These are phyloP conservation scores for Oedothorax gibbosus DNA, from an alignment of 1,140 invertebrate species.

Conservation along the genomic window DNA sequence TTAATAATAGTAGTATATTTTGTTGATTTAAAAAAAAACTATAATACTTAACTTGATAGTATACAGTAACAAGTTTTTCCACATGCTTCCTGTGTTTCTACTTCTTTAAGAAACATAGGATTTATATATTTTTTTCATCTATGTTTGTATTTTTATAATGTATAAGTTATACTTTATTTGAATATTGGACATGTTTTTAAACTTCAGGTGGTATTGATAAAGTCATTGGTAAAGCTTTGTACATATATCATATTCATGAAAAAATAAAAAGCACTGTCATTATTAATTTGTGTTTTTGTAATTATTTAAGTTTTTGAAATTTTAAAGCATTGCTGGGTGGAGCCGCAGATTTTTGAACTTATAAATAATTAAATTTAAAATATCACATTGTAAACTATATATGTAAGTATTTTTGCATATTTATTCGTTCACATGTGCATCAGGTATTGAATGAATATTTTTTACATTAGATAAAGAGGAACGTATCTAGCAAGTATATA, in stretches of 20 bases:
- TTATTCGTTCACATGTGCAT: too few species aligned
- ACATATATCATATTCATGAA: slow-evolving; percentile 33
- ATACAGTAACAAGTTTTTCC: background rate
- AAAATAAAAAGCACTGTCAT: slow-evolving; percentile 18
- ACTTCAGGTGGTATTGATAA: background rate
- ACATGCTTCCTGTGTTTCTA: background rate
- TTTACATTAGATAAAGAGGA: too few species aligned
- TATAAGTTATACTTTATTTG: slow-evolving; percentile 14
- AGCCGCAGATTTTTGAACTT: too few species aligned
- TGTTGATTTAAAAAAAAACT: background rate
- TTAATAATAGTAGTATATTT: background rate
- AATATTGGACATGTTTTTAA: slow-evolving; percentile 7
- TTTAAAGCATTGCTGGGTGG: too few species aligned
- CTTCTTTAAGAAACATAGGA: background rate
- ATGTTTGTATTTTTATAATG: slow-evolving; percentile 43
- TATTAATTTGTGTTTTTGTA: background rate
- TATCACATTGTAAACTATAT: too few species aligned
- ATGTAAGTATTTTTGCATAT: too few species aligned
- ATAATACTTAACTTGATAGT: background rate
- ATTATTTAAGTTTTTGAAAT: too few species aligned
- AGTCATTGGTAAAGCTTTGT: background rate
- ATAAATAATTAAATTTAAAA: too few species aligned
- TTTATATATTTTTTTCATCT: slow-evolving; percentile 42
- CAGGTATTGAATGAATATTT: too few species aligned
- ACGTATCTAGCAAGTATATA: too few species aligned